phyloP scores from a whole-genome alignment of 2,888 invertebrate species.

The Acrocera orbiculus region DNA sequence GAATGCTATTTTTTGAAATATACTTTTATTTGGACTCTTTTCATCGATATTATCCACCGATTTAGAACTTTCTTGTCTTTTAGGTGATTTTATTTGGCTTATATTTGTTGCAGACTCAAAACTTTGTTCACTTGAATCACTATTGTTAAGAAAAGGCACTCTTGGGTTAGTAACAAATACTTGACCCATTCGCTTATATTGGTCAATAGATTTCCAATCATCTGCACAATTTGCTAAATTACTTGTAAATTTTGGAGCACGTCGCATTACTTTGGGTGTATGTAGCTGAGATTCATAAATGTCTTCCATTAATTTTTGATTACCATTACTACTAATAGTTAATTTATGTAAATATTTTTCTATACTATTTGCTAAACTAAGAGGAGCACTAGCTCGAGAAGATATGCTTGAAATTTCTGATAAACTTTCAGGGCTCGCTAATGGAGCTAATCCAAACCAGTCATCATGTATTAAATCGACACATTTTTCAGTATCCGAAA shows the following conservation, averaged over 20 bases:
- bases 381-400: conserved; percentile 44
- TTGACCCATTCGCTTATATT: conserved; percentile 36
- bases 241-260: conserved; percentile 47
- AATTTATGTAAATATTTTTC: conserved; percentile 26
- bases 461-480: conserved; percentile 42
- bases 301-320: conserved; percentile 22
- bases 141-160: conserved; percentile 20
- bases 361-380: conserved; percentile 29
- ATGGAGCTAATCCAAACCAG: conserved; percentile 53
- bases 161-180: conserved; percentile 32
- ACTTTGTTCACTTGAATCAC: conserved; percentile 20
- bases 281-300: conserved; percentile 32
- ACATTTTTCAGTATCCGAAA: conserved; percentile 22
- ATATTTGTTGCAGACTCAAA: conserved; percentile 34
- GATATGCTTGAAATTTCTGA: conserved; percentile 65
- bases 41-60: conserved; percentile 39
- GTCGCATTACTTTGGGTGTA: conserved; percentile 41
- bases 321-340: conserved; percentile 15
- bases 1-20: conserved; percentile 26
- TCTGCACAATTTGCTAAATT: conserved; percentile 48
- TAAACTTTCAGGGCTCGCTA: conserved; percentile 67
- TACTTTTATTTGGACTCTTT: conserved; percentile 15
- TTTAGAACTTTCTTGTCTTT: conserved; percentile 30
- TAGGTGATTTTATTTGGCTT: conserved; percentile 15
- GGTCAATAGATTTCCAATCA: conserved; percentile 39